phyloP scores from a whole-genome alignment of 2,797 vertebrate species.

The Acipenser oxyrinchus region DNA sequence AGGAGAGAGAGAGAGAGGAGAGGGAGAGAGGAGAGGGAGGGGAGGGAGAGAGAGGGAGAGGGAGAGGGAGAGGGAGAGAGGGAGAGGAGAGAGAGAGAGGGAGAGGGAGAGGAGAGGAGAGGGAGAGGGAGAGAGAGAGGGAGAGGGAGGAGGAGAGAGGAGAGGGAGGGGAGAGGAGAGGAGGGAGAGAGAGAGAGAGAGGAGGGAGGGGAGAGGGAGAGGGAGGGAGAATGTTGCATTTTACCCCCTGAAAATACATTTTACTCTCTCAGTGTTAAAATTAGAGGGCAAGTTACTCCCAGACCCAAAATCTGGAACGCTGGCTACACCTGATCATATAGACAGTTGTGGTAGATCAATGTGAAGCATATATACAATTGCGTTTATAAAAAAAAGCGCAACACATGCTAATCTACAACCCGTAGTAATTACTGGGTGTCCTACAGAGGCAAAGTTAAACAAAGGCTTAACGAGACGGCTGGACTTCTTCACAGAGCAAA shows the following conservation, averaged over 20 bases:
- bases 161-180: background rate
- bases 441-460: background rate
- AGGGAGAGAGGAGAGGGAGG: background rate
- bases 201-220: background rate
- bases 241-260: background rate
- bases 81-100: background rate
- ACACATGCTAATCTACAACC: background rate
- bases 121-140: background rate
- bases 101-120: background rate
- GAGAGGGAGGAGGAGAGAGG: background rate
- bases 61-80: background rate
- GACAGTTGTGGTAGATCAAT: too few relatives aligned
- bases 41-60: background rate
- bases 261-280: too few relatives aligned
- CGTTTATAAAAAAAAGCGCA: too few relatives aligned
- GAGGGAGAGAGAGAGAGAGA: conserved; percentile 1
- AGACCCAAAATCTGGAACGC: too few relatives aligned
- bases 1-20: conserved; percentile 19
- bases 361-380: too few relatives aligned
- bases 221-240: background rate
- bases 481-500: background rate
- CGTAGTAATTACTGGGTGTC: background rate
- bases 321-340: too few relatives aligned
- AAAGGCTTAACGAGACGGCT: background rate
- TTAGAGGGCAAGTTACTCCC: too few relatives aligned